Base-by-base conservation (phyloP, 1,140 invertebrate genomes). In the Cataglyphis hispanica region DNA sequence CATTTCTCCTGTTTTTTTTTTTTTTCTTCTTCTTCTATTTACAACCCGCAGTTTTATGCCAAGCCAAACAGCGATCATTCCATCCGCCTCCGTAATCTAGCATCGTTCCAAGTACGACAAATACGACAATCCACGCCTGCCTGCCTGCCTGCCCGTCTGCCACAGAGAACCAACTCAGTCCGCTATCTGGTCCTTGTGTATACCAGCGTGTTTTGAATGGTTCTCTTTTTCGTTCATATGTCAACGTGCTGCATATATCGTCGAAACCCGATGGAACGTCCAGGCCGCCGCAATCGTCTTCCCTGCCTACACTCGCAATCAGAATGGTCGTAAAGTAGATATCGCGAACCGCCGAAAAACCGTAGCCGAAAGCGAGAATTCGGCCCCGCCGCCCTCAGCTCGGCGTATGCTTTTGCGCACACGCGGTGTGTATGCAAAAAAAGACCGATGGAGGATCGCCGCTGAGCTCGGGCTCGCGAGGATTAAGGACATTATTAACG, bases 401-500 rank as follows among this genome's bases (percentile, higher is more conserved):
- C 83, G 87, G 75, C 84, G 66, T 89, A 84, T 60, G 89, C 75
- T 64, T 81, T 85, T 70, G 75, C 84, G 37, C 53, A 53, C 81
- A 34, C 63, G 88, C 85, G 81, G 86, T 84, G 86, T 84, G 84
- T 92, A 87, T 91, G 87, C 87, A 89, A 89, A 92, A 92, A 88
- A 92, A 76, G 86, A 70, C 69, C 53, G 69, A 69, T 53, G 89
- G 80, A 84, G 86, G 83, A 91, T 89, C 85, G 88, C 74, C 86
- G 80, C 84, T 76, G 88, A 84, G 86, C 89, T 70, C 86, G 86
- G 85, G 84, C 84, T 85, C 84, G 46, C 46, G 80, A 81, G 93
- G 92, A 93, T 93, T 93, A 93, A 93, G 91, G 91, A 91, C 91
- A 92, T 93, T 93, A 93, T 93, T 93, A 93, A 93, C 92, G 91